Evolutionary conservation across 2,113 vertebrate species (phyloP).

Genomic region (Thunnus maccoyii): DNA sequence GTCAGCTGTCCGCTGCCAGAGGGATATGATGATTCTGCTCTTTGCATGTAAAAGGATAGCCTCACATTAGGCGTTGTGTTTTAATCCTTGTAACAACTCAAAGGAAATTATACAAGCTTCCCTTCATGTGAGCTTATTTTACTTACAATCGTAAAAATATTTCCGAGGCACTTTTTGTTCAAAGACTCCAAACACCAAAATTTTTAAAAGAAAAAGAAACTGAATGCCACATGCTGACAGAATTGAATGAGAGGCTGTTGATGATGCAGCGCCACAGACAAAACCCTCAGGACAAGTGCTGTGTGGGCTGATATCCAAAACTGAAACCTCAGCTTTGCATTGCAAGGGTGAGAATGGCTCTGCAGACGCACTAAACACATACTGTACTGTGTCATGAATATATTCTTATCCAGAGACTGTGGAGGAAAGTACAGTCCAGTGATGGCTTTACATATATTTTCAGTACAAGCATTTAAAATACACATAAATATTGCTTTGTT

Average conservation of each 20-base stretch:
- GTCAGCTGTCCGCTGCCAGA: constrained; percentile 81
- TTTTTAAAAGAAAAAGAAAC: background rate
- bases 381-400: constrained; percentile 7
- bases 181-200: background rate
- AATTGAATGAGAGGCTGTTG: background rate
- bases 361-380: constrained; percentile 29
- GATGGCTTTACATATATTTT: background rate
- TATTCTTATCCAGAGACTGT: constrained; percentile 9
- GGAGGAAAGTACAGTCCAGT: background rate
- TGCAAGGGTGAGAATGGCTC: constrained; percentile 18
- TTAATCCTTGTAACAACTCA: constrained; percentile 69
- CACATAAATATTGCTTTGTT: no score
- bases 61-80: constrained; percentile 76
- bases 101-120: constrained; percentile 41
- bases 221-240: constrained; percentile 26
- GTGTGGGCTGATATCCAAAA: constrained; percentile 43
- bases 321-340: constrained; percentile 51
- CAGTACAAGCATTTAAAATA: background rate
- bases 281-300: constrained; percentile 23
- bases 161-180: constrained; percentile 23
- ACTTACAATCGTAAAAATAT: constrained; percentile 57
- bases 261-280: constrained; percentile 26
- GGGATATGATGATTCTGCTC: constrained; percentile 84
- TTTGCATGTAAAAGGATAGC: constrained; percentile 82
- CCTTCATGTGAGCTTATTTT: constrained; percentile 11